These are phyloP conservation scores for Pinctada fucata DNA, from an alignment of 2,888 invertebrate species.

Conservation along the genomic window DNA sequence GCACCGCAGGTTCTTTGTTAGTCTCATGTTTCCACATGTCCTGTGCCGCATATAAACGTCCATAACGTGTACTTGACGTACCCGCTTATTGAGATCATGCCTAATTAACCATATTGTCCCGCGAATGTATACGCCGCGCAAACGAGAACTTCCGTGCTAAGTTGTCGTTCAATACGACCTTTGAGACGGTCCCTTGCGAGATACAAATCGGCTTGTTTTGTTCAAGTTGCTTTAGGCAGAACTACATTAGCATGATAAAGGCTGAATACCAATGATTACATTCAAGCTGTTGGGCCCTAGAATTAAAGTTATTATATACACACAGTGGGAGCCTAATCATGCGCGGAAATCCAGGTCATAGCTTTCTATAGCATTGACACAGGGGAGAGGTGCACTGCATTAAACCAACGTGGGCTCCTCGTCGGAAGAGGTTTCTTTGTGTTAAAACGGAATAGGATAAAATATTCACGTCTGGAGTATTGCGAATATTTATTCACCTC, in stretches of 20 bases:
- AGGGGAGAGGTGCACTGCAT: no score
- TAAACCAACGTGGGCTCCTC: no score
- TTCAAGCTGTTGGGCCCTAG: conserved; percentile 30
- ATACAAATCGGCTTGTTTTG: conserved; percentile 17
- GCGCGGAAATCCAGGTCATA: not conserved
- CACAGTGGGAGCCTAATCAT: not conserved
- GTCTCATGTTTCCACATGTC: no score
- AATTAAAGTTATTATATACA: conserved; percentile 11
- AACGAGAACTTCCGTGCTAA: not conserved
- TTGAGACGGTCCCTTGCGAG: conserved; percentile 31
- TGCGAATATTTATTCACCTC: no score
- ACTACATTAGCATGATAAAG: conserved; percentile 40
- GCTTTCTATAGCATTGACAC: no score
- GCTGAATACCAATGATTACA: conserved; percentile 36
- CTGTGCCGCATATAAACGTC: no score
- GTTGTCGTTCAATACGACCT: not conserved
- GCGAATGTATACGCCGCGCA: not conserved
- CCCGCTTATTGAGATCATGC: not conserved
- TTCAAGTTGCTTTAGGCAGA: conserved; percentile 34
- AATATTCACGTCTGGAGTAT: no score
- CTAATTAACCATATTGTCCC: not conserved
- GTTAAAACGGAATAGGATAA: no score
- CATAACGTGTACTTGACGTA: not conserved
- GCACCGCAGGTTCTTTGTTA: no score
- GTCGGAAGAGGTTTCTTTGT: no score